These are phyloP conservation scores for Crotalus adamanteus DNA, from an alignment of 2,797 vertebrate genomes.

Conservation along the genomic window DNA sequence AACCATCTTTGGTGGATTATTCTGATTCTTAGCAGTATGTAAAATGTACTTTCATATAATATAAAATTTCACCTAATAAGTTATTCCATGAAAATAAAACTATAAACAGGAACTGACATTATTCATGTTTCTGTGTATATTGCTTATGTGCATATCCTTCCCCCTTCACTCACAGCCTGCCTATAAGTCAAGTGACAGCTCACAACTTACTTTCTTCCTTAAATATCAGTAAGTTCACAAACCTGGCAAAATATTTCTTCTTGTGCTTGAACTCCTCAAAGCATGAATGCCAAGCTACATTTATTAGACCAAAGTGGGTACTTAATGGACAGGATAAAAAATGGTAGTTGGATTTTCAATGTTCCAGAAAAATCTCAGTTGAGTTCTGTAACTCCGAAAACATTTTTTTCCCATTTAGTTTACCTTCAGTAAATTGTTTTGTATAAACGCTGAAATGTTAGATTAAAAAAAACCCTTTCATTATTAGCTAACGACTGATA, in stretches of 20 bases:
- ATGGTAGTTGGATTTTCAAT: slow-evolving; percentile 46
- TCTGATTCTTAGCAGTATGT: neutral
- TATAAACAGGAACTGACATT: neutral
- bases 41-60: neutral
- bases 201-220: neutral
- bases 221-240: slow-evolving; percentile 1
- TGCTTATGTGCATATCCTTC: neutral
- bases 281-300: slow-evolving; percentile 26
- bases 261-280: slow-evolving; percentile 25
- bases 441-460: slow-evolving; percentile 41
- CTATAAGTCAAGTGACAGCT: neutral
- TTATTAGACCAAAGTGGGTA: slow-evolving; percentile 42
- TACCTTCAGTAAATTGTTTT: slow-evolving; percentile 36
- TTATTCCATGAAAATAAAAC: neutral
- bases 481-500: slow-evolving; percentile 43
- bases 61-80: neutral
- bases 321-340: slow-evolving; percentile 32
- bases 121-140: neutral
- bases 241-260: neutral
- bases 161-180: neutral
- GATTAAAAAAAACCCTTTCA: neutral
- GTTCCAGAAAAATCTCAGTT: slow-evolving; percentile 46
- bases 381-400: slow-evolving; percentile 24
- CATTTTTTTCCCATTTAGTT: slow-evolving; percentile 16
- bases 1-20: neutral